Base-by-base conservation (phyloP, 1,140 invertebrate species). In the Cardiocondyla obscurior region DNA sequence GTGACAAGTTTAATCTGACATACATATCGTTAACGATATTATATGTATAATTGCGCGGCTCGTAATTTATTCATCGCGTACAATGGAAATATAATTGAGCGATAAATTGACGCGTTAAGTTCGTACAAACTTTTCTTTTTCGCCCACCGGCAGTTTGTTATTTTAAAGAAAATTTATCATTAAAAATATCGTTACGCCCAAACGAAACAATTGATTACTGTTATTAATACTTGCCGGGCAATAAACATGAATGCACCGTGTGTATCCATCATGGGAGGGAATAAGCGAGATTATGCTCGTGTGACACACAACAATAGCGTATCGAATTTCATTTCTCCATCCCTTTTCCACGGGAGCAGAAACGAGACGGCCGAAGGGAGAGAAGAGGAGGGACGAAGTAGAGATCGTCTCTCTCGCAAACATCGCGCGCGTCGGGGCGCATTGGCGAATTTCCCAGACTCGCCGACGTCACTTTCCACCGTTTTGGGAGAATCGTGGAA, bases 371-470 rank as follows among this genome's bases (percentile, higher is more conserved):
- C n/a, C n/a, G 25, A n/a, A 70, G 25, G 6, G 82, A 33, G 55
- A 72, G 51, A 85, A 46, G 44, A 85, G 42, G 72, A 53, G 22
- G 53, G 16, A 58, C 30, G 25, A 72, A 39, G 57, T 22, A 81
- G 81, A 81, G 65, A 39, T 33, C 25, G 58, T 39, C 36, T 51
- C 36, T 51, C 85, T 69, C 85, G 53, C 85, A 85, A 86, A 87
- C 79, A 83, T 85, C 53, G 60, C 55, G 65, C 62, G 82, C 60
- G 57, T 33, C n/a, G 33, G 8, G 58, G 36, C 69, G 62, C 81
- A 87, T 33, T 77, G 79, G 55, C 22, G 82, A 84, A 74, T 84
- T 87, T 87, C 86, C 85, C 86, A 87, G 86, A 87, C 44, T 73
- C 69, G 62, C 30, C 46, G 60, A 53, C 46, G 60, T 60, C 44